Base-by-base conservation (phyloP, 1,140 invertebrate genomes). In the Pissodes strobi region DNA sequence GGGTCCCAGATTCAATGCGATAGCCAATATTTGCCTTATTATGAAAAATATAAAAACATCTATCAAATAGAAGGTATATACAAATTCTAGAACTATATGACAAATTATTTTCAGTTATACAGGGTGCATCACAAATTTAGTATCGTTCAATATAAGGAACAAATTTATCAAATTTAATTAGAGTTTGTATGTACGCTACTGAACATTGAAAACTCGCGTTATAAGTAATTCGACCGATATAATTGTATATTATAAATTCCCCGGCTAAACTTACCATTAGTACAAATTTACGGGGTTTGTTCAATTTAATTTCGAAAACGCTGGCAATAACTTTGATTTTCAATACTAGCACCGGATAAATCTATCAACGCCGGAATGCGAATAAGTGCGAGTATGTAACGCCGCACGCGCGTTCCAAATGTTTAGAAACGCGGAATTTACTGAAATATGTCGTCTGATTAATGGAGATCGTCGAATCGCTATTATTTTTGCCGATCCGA, bases 251-350 rank as follows among this genome's bases (percentile, higher is more conserved):
- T n/a, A n/a, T 57, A 43, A 57, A 57, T 57, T 57, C 23, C 25
- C 12, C 9, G n/a, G 38, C 23, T 55, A 38, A 55, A 41, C 38
- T 41, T 15, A 21, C 52, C 52, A 55, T 55, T 55, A 55, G 52
- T 55, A 55, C 22, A 41, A 55, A 55, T 55, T 55, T 55, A 55
- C 52, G 15, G 52, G 52, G 30, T 55, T 39, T n/a, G 52, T 55
- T 55, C 52, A 39, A 55, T 55, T 55, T 55, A 55, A 55, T 55
- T 55, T 55, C 22, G 52, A 39, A 55, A 55, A 55, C 52, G 52
- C 8, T 34, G 52, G 52, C 52, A 17, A 55, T 55, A 55, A 55
- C 19, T 55, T 55, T 55, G 52, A 55, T 55, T 55, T 55, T 55
- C 52, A 22, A 55, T 55, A 55, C 52, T 30, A 9, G 52, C 18